Percentiles rank a stretch among this genome's conserved stretches.
These are phyloP conservation scores for Acrossocheilus fasciatus DNA, from an alignment of 2,797 vertebrate genomes.

Conservation along the genomic window DNA sequence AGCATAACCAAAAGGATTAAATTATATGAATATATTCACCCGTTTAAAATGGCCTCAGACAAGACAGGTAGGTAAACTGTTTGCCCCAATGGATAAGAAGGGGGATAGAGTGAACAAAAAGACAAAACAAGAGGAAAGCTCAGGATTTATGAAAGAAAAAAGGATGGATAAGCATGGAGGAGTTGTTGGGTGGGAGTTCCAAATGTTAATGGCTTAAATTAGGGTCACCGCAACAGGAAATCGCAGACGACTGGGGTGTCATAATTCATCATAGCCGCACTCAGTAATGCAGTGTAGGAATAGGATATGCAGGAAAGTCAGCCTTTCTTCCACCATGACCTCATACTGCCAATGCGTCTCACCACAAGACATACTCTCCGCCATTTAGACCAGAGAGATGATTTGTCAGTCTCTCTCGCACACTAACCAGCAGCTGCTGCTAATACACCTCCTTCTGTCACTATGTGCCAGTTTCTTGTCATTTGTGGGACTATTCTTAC, in stretches of 20 bases:
- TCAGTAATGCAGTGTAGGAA: conserved; percentile 59
- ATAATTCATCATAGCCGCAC: conserved; percentile 59
- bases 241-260: conserved; percentile 48
- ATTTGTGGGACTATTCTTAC: conserved; percentile 49
- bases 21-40: not conserved
- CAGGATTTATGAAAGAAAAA: conserved; percentile 37
- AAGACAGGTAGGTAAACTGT: conserved; percentile 46
- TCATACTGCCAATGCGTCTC: conserved; percentile 62
- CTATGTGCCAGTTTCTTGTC: conserved; percentile 55
- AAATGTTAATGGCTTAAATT: conserved; percentile 56
- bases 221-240: conserved; percentile 59
- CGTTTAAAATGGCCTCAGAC: conserved; percentile 25
- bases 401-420: conserved; percentile 63
- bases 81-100: conserved; percentile 20
- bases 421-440: conserved; percentile 52
- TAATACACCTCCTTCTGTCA: conserved; percentile 65
- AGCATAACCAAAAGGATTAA: not conserved
- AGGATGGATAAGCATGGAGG: conserved; percentile 16
- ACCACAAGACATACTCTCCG: conserved; percentile 60
- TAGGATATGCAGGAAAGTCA: conserved; percentile 55
- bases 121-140: not conserved
- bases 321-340: conserved; percentile 56
- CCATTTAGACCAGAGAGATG: conserved; percentile 54
- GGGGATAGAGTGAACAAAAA: not conserved
- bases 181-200: conserved; percentile 62